A percentile compares a stretch with the other conserved stretches of the same genome.
Conservation (phyloP, 2,888 invertebrate species). For the Petrophora chlorosata region DNA sequence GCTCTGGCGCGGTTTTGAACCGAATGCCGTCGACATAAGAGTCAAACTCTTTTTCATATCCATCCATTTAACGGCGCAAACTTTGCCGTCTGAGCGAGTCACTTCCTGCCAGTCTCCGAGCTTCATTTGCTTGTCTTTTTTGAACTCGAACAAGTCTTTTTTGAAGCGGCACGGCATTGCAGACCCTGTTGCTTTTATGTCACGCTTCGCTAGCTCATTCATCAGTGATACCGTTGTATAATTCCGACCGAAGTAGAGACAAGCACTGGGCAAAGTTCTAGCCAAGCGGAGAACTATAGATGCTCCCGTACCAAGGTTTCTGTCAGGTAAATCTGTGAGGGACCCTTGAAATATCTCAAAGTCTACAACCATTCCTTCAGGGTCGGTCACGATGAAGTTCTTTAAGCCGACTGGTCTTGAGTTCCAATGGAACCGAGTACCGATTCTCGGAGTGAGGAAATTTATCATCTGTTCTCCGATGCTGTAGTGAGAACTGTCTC, state of each 20-base stretch:
- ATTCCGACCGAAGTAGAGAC: conserved; percentile 22
- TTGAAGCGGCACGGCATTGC: conserved; percentile 13
- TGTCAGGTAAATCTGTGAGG: conserved; percentile 27
- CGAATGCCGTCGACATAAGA: conserved; percentile 41
- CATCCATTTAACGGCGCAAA: conserved; percentile 45
- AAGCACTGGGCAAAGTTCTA: conserved; percentile 18
- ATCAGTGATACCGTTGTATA: conserved; percentile 28
- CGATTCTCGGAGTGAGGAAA: conserved; percentile 35
- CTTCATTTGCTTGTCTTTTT: conserved; percentile 32
- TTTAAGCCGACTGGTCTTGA: conserved; percentile 50
- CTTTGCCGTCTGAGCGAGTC: conserved; percentile 33
- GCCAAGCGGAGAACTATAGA: conserved; percentile 35
- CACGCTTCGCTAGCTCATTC: conserved; percentile 30
- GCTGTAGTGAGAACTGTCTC: conserved; percentile 33
- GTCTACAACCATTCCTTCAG: conserved; percentile 33
- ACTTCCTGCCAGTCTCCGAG: conserved; percentile 38
- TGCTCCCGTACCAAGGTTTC: conserved; percentile 29
- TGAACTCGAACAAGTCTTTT: conserved; percentile 13
- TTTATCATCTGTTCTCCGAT: conserved; percentile 31
- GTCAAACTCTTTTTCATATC: conserved; percentile 40
- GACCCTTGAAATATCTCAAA: conserved; percentile 40
- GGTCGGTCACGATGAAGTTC: conserved; percentile 48
- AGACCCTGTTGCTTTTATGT: conserved; percentile 23
- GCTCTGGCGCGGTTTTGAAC: conserved; percentile 34
- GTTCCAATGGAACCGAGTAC: conserved; percentile 42